Conservation (phyloP, 2,888 invertebrate genomes). For the Brachycybe producta region DNA sequence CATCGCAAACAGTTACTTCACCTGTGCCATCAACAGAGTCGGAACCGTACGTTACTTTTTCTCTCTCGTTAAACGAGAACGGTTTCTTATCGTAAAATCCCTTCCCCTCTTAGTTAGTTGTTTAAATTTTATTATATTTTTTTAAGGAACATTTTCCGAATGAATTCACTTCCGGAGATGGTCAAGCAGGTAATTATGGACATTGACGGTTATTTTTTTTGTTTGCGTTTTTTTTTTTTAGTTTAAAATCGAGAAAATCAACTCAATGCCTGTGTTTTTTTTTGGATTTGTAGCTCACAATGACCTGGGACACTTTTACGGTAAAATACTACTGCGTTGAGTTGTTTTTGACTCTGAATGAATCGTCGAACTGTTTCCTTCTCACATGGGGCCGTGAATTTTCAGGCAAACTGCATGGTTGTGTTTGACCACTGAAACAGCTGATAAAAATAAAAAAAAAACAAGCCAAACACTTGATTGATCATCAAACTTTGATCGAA, state of each 20-base stretch:
- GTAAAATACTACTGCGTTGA: conserved; percentile 27
- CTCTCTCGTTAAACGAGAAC: not conserved
- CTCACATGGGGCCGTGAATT: too few relatives aligned
- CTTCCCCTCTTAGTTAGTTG: not conserved
- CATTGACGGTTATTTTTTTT: not conserved
- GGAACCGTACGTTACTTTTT: conserved; percentile 54
- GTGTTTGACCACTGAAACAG: too few relatives aligned
- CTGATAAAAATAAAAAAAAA: too few relatives aligned
- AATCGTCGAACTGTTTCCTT: too few relatives aligned
- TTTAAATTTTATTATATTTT: not conserved
- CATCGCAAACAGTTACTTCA: conserved; percentile 86
- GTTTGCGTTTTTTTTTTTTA: conserved; percentile 16
- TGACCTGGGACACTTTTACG: conserved; percentile 86
- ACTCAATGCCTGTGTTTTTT: too few relatives aligned
- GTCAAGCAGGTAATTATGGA: conserved; percentile 47
- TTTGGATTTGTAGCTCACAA: conserved; percentile 44
- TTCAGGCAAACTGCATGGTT: too few relatives aligned
- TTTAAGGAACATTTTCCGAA: conserved; percentile 49
- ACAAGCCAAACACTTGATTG: too few relatives aligned
- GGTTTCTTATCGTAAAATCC: conserved; percentile 17
- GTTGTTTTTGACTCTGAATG: too few relatives aligned
- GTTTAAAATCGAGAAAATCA: too few relatives aligned
- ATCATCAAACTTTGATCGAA: too few relatives aligned
- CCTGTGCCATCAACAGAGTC: conserved; percentile 85
- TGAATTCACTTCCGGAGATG: conserved; percentile 75